Conservation (phyloP, 2,797 vertebrate species). For the Mormyrops attenuatus region DNA sequence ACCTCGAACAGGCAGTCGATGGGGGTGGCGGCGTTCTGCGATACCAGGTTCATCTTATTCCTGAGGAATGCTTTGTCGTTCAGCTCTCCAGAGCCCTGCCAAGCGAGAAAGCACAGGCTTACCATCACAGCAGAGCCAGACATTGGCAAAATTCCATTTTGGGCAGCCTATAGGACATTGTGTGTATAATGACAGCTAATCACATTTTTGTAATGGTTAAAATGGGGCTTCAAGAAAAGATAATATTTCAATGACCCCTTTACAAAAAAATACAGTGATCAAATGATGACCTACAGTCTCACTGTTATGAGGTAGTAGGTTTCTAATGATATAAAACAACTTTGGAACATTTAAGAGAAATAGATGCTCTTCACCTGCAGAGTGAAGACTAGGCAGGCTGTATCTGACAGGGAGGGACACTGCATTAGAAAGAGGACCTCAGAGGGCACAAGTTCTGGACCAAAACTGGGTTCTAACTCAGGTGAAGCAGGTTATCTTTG, state of each 20-base stretch:
- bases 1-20: slow-evolving; percentile 88
- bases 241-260: not conserved
- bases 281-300: not conserved
- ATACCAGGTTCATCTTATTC: slow-evolving; percentile 80
- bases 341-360: not conserved
- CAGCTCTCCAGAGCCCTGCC: slow-evolving; percentile 69
- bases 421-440: not conserved
- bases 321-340: not conserved
- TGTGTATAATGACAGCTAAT: not conserved
- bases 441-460: not conserved
- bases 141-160: not conserved
- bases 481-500: not conserved
- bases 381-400: not conserved
- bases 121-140: not conserved
- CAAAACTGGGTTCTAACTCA: not conserved
- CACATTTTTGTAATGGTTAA: not conserved
- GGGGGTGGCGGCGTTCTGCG: slow-evolving; percentile 73
- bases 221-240: not conserved
- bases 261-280: not conserved
- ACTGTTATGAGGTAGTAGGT: not conserved
- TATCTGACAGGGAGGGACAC: not conserved
- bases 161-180: not conserved
- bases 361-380: not conserved
- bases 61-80: slow-evolving; percentile 72
- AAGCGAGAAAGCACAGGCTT: not conserved